Evolutionary conservation across 2,888 invertebrate genomes (phyloP), one percentile per base, ranked within the genome.

Genomic region (Athripsodes cinereus): DNA sequence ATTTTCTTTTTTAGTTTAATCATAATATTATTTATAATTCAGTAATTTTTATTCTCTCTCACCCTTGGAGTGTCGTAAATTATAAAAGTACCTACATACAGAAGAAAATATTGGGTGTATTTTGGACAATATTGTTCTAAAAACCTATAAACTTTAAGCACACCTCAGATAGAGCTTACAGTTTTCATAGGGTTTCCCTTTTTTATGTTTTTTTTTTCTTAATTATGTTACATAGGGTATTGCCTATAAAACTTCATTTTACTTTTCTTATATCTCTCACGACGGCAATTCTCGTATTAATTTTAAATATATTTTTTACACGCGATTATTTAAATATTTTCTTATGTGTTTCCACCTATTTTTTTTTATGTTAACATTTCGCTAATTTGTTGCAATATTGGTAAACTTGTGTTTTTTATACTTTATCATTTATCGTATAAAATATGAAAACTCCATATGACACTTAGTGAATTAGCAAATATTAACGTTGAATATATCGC

Each of bases 91-190:
- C 53, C 51, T 56, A 60, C 53, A 56, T 56, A 60, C n/a, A n/a
- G n/a, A n/a, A n/a, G n/a, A n/a, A n/a, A n/a, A n/a, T n/a, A n/a
- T n/a, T n/a, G n/a, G n/a, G n/a, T n/a, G n/a, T 56, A 57, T 60
- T 56, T 56, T 57, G 52, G 56, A 51, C 50, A 60, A 60, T 53
- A 57, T 57, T 59, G 44, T 52, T 46, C 56, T 47, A 48, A 52
- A 58, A 59, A 58, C 58, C 60, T 58, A 58, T 62, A 62, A 62
- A 62, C 58, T 57, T 60, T 55, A 62, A 62, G 62, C 58, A 59
- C 59, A 57, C 62, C 59, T 57, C 52, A 51, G 62, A 58, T 58
- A 31, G 22, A 52, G 21, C 20, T 20, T 6, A 47, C 20, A 47
- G 5, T 6, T 22, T 40, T 35, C 53, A 21, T 34, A 53, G 20